Percentiles rank a stretch among this genome's conserved stretches.
These are phyloP conservation scores for Ctenicera cuprea DNA, from an alignment of 2,888 invertebrate species.

Conservation along the genomic window DNA sequence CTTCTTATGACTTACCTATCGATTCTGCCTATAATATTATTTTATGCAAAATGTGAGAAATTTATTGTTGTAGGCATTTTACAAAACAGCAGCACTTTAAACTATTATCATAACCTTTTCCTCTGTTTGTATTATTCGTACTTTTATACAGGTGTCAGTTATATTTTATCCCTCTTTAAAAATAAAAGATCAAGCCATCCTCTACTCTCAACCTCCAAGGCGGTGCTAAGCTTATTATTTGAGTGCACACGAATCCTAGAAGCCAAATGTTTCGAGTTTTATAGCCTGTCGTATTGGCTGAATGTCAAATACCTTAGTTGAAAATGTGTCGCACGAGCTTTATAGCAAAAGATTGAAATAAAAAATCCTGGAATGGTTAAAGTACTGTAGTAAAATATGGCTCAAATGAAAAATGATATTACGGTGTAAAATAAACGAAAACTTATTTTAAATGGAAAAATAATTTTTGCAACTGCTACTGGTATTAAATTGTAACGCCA, in stretches of 20 bases:
- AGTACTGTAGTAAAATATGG: too few species aligned
- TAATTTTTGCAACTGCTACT: too few species aligned
- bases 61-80: too few species aligned
- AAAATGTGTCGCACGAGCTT: slow-evolving; percentile 15
- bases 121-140: neutral
- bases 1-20: too few species aligned
- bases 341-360: neutral
- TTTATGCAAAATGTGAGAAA: too few species aligned
- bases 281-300: slow-evolving; percentile 24
- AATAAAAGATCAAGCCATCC: neutral
- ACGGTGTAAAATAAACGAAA: too few species aligned
- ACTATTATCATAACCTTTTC: neutral
- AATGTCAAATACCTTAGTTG: slow-evolving; percentile 23
- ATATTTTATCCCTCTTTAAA: neutral
- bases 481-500: too few species aligned
- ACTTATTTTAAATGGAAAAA: too few species aligned
- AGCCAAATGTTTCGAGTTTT: slow-evolving; percentile 32
- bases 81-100: too few species aligned
- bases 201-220: neutral
- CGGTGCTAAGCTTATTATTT: slow-evolving; percentile 10
- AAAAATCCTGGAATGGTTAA: neutral
- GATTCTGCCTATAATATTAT: too few species aligned
- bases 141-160: neutral
- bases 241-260: slow-evolving; percentile 22
- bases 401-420: too few species aligned